Evolutionary conservation across 2,888 invertebrate genomes (phyloP), one percentile per base, ranked within the genome.

Genomic region (Entomobrya multifasciata): DNA sequence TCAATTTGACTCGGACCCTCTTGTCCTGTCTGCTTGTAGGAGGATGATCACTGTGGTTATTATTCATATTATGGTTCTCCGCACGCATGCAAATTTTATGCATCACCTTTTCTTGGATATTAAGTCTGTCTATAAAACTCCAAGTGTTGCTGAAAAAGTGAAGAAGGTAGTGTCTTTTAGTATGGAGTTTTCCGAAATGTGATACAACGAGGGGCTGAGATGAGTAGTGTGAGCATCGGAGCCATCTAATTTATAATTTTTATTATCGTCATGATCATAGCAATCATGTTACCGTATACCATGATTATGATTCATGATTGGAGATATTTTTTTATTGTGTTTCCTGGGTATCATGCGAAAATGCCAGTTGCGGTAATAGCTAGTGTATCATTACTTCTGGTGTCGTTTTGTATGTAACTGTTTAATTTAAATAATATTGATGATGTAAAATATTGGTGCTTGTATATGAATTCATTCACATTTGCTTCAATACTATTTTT

Each of bases 41-140:
- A 74, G 6, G 49, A 49, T 52, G 52, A 52, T 30, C 30, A 49
- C 74, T 30, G 27, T 74, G 13, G 52, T 74, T 52, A 55, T 17
- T 47, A 47, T 60, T 78, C 47, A 52, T 44, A 80, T 86, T 74
- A 86, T 86, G 70, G 72, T 78, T 80, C 78, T 86, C 86, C 74
- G 81, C 86, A 86, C 80, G 81, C 86, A 86, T 86, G 86, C 86
- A 86, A 86, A 86, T 86, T 86, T 86, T 86, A 80, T 81, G 86
- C 80, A 86, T 80, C 74, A 76, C 86, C 80, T 76, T 36, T 36
- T 86, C 49, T 74, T 62, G 36, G 36, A 70, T 70, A 70, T 4
- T 70, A 70, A n/a, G 4, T 36, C 4, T 36, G 8, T 36, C 70
- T n/a, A 65, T 30, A 41, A 4, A 27, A 11, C 27, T 60, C 4